Evolutionary conservation across 2,888 invertebrate genomes (phyloP).

Genomic region (Lasioglossum marginatum): DNA sequence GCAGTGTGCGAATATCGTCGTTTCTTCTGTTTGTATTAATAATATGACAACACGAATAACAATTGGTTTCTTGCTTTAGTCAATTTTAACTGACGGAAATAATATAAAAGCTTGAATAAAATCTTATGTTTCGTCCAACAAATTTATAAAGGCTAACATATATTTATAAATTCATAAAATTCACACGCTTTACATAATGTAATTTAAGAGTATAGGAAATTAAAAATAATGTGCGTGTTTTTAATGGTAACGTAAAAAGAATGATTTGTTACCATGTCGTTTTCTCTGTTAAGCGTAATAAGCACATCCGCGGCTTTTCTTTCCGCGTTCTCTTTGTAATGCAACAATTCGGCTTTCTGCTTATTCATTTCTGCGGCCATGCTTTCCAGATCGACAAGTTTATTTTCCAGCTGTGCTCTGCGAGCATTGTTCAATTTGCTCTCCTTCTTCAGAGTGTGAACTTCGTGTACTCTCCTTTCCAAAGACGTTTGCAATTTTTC

Average conservation of each 20-base stretch:
- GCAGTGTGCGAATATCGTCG: too few species aligned
- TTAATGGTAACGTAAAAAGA: neutral
- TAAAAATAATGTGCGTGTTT: neutral
- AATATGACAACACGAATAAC: neutral
- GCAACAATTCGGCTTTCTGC: slow-evolving; percentile 81
- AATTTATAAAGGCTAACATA: neutral
- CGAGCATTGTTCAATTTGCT: slow-evolving; percentile 86
- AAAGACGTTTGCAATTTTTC: slow-evolving; percentile 80
- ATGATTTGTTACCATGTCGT: slow-evolving; percentile 73
- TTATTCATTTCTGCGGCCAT: slow-evolving; percentile 85
- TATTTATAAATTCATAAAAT: neutral
- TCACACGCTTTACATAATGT: too few species aligned
- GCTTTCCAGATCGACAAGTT: slow-evolving; percentile 84
- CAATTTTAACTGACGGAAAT: neutral
- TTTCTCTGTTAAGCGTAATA: slow-evolving; percentile 78
- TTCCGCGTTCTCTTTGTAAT: slow-evolving; percentile 79
- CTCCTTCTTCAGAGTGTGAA: slow-evolving; percentile 84
- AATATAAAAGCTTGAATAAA: neutral
- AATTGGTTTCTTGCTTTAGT: neutral
- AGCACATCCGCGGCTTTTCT: slow-evolving; percentile 77
- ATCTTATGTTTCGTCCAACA: neutral
- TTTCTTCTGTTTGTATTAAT: too few species aligned
- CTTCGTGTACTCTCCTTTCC: slow-evolving; percentile 82
- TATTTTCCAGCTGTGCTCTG: slow-evolving; percentile 86
- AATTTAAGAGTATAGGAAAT: neutral